Conservation (phyloP, 2,113 vertebrate species). For the Collichthys lucidus region DNA sequence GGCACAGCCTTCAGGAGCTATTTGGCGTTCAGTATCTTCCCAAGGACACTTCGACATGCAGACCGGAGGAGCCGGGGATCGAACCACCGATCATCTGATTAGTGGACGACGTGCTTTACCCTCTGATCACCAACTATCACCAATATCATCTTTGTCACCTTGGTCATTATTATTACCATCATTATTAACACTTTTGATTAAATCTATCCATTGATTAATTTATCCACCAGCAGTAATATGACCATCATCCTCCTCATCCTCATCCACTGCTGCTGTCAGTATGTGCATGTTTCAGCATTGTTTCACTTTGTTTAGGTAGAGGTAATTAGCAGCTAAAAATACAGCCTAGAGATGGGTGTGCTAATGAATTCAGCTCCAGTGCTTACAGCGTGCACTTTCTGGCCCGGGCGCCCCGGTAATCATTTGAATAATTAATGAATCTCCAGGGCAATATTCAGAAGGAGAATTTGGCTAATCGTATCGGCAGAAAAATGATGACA, state of each 20-base stretch:
- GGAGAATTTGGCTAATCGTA: slow-evolving; percentile 44
- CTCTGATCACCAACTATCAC: neutral
- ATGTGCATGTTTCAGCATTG: slow-evolving; percentile 56
- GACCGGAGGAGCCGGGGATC: too few species aligned
- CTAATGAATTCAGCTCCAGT: slow-evolving; percentile 71
- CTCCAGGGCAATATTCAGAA: slow-evolving; percentile 54
- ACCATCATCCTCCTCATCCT: slow-evolving; percentile 1
- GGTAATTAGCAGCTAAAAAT: slow-evolving; percentile 74
- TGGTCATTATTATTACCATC: neutral
- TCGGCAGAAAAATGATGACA: slow-evolving; percentile 48
- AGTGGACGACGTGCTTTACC: too few species aligned
- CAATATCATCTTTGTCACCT: neutral
- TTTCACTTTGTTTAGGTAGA: slow-evolving; percentile 52
- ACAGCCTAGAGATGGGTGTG: slow-evolving; percentile 61
- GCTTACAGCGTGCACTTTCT: slow-evolving; percentile 64
- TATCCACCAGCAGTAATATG: neutral
- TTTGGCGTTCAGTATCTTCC: too few species aligned
- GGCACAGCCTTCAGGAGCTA: too few species aligned
- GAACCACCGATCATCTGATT: too few species aligned
- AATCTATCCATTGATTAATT: neutral
- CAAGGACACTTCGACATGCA: too few species aligned
- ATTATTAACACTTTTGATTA: too few species aligned
- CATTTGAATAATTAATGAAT: slow-evolving; percentile 75
- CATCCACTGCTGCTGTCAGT: slow-evolving; percentile 15
- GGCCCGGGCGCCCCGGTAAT: slow-evolving; percentile 62